phyloP scores from a whole-genome alignment of 2,113 vertebrate genomes.

The Gymnarchus niloticus region DNA sequence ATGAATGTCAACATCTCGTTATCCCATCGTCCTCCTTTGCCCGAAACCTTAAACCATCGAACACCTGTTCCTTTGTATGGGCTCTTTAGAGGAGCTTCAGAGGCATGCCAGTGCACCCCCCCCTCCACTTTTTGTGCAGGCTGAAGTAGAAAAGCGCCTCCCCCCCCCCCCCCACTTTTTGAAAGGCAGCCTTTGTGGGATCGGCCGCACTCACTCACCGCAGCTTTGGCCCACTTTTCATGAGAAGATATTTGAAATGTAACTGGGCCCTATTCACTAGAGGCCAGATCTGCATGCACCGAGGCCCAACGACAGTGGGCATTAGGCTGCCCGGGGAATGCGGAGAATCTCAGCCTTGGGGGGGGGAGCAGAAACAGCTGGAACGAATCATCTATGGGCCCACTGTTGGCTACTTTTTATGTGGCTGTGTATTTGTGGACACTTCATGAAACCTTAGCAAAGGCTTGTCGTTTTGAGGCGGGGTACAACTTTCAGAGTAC shows the following conservation, averaged over 20 bases:
- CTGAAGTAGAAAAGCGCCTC: slow-evolving; percentile 32
- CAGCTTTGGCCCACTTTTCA: slow-evolving; percentile 61
- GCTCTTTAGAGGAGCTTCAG: slow-evolving; percentile 55
- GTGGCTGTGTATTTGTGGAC: not conserved
- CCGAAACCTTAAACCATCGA: slow-evolving; percentile 59
- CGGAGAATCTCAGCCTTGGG: slow-evolving; percentile 51
- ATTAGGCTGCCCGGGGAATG: slow-evolving; percentile 50
- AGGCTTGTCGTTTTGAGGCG: not conserved
- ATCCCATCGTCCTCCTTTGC: slow-evolving; percentile 49
- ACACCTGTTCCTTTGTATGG: slow-evolving; percentile 72
- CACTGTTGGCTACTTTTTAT: not conserved
- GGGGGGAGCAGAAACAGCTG: slow-evolving; percentile 36
- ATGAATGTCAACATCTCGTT: slow-evolving; percentile 64
- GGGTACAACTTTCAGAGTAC: not conserved
- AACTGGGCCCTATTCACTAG: slow-evolving; percentile 66
- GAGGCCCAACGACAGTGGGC: slow-evolving; percentile 56
- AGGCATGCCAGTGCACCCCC: slow-evolving; percentile 44
- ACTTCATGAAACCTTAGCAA: not conserved
- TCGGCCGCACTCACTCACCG: slow-evolving; percentile 57
- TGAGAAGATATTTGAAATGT: slow-evolving; percentile 66
- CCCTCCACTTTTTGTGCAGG: slow-evolving; percentile 27
- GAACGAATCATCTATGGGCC: slow-evolving; percentile 30
- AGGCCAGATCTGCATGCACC: slow-evolving; percentile 58
- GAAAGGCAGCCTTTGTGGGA: slow-evolving; percentile 65
- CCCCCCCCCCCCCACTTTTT: slow-evolving; percentile 45